These are phyloP conservation scores for Motacilla tschutschensis DNA, from an alignment of 2,113 vertebrate genomes.

Conservation along the genomic window DNA sequence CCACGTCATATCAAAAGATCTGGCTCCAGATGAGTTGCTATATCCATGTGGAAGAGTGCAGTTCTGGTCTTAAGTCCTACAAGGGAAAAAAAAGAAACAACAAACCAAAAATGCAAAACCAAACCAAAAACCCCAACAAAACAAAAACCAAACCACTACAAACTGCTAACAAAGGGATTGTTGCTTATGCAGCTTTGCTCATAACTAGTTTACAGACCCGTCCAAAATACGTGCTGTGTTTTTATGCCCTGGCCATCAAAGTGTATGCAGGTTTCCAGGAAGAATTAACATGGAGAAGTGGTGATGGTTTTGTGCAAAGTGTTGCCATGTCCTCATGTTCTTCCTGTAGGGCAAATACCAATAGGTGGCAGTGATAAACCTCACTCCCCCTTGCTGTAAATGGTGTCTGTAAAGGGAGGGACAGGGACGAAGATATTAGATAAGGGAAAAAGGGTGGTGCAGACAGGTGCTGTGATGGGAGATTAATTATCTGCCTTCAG, in stretches of 20 bases:
- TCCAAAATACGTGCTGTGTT: not conserved
- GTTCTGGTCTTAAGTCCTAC: not conserved
- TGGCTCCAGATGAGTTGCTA: not conserved
- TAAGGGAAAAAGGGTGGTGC: slow-evolving; percentile 1
- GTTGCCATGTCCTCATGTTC: not conserved
- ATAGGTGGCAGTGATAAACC: slow-evolving; percentile 35
- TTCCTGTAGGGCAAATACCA: not conserved
- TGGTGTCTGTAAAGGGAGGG: not conserved
- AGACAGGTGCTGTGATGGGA: slow-evolving; percentile 64
- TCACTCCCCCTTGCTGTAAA: not conserved
- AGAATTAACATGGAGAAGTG: not conserved
- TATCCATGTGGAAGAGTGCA: not conserved
- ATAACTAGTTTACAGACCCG: not conserved
- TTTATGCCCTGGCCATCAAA: not conserved
- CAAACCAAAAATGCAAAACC: not conserved
- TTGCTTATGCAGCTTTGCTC: not conserved
- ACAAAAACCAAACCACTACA: not conserved
- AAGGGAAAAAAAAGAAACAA: not conserved
- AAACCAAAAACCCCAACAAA: not conserved
- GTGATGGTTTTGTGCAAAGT: not conserved
- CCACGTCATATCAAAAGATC: not conserved
- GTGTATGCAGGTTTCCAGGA: not conserved
- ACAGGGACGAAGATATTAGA: not conserved
- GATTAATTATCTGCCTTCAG: slow-evolving; percentile 71
- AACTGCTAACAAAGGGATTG: not conserved